Percentiles rank a stretch among this genome's conserved stretches.
Evolutionary conservation across 30 jellyfish, hydroid and myxozoan species (phyloP).

Genomic region (Pseudorhiza aurosa): DNA sequence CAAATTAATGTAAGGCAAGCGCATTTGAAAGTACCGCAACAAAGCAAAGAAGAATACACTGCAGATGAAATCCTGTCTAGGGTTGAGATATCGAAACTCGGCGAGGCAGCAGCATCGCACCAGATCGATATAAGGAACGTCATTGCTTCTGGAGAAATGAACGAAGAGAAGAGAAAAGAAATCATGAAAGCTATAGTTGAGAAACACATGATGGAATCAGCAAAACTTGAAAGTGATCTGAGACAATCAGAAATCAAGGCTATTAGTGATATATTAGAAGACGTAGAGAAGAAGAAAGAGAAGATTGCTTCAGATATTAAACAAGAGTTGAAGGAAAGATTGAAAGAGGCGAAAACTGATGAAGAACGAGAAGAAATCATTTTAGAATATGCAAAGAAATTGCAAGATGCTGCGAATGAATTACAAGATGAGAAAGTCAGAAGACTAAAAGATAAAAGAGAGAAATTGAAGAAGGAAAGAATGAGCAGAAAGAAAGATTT

Average conservation of each 20-base stretch:
- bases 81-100: constrained; percentile 79
- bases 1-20: constrained; percentile 13
- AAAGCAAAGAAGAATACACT: constrained; percentile 39
- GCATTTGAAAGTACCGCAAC: constrained; percentile 19
- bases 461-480: constrained; percentile 67
- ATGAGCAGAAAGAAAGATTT: constrained; percentile 68
- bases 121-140: constrained; percentile 74
- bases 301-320: constrained; percentile 53
- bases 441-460: constrained; percentile 62
- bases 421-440: constrained; percentile 64
- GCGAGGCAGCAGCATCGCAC: constrained; percentile 79
- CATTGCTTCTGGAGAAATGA: constrained; percentile 84
- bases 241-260: constrained; percentile 74
- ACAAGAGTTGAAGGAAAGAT: constrained; percentile 64
- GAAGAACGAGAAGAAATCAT: constrained; percentile 79
- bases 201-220: constrained; percentile 83
- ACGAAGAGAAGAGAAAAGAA: constrained; percentile 87
- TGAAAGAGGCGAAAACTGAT: constrained; percentile 58
- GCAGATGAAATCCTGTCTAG: constrained; percentile 83
- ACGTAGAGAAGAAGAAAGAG: constrained; percentile 63
- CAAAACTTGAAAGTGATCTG: constrained; percentile 75
- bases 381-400: constrained; percentile 69
- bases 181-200: constrained; percentile 75
- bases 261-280: constrained; percentile 74
- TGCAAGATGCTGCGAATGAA: constrained; percentile 69